phyloP scores from a whole-genome alignment of 2,888 invertebrate genomes.

The Craniophora ligustri region DNA sequence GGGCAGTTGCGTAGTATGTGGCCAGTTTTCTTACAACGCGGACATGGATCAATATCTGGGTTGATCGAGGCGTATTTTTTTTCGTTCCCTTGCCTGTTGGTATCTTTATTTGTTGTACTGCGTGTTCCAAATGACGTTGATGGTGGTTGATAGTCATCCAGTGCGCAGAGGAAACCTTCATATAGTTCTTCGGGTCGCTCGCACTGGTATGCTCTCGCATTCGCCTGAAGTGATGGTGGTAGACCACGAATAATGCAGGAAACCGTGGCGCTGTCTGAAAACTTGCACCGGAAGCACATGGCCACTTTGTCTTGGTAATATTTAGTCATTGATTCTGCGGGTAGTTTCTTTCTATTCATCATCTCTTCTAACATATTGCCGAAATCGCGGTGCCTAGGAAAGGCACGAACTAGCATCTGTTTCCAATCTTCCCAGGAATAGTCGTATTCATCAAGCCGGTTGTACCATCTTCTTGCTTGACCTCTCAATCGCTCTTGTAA shows the following conservation, averaged over 20 bases:
- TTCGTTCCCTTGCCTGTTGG: neutral
- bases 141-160: neutral
- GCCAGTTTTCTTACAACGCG: conserved; percentile 1
- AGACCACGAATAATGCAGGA: neutral
- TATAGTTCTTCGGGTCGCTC: conserved; percentile 1
- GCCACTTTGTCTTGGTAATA: conserved; percentile 5
- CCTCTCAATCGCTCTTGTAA: neutral
- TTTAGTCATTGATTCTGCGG: conserved; percentile 4
- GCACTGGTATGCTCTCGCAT: conserved; percentile 1
- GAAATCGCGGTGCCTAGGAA: conserved; percentile 1
- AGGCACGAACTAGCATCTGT: neutral
- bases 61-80: neutral
- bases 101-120: neutral
- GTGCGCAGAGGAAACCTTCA: neutral
- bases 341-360: conserved; percentile 1
- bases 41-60: neutral
- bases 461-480: conserved; percentile 1
- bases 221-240: neutral
- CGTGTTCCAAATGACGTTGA: neutral
- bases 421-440: conserved; percentile 1
- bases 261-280: neutral
- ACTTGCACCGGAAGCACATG: conserved; percentile 2
- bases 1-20: neutral
- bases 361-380: conserved; percentile 1
- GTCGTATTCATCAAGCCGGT: neutral